Percentiles rank a stretch among this genome's conserved stretches.
These are phyloP conservation scores for Aphelenchoides fujianensis DNA, from an alignment of 1,140 invertebrate genomes.

Conservation along the genomic window DNA sequence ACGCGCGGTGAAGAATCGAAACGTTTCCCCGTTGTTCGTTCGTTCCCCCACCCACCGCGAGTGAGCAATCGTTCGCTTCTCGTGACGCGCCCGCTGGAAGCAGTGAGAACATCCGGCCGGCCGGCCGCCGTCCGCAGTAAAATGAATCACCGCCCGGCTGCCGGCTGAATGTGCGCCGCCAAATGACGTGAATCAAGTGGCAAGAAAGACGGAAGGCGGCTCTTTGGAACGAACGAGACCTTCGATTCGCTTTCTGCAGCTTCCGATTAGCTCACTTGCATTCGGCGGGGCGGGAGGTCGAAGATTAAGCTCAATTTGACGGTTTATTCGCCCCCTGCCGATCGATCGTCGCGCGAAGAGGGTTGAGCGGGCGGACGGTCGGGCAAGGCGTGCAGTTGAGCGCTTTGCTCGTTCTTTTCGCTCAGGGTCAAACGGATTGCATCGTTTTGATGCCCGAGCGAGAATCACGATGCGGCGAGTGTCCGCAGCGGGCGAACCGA, in stretches of 20 bases:
- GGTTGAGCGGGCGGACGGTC: no score
- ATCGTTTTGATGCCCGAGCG: background rate
- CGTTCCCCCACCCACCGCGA: no score
- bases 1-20: no score
- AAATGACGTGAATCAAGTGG: background rate
- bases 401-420: background rate
- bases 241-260: background rate
- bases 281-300: background rate
- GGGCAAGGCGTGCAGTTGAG: background rate
- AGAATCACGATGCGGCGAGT: background rate
- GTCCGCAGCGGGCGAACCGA: background rate
- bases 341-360: no score
- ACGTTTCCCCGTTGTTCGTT: background rate
- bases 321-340: background rate
- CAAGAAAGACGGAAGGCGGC: no score
- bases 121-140: background rate
- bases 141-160: background rate
- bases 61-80: background rate
- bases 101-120: background rate
- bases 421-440: background rate
- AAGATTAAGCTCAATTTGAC: background rate
- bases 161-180: background rate
- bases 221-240: no score
- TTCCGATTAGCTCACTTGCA: background rate
- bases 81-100: background rate